Evolutionary conservation across 2,797 vertebrate species (phyloP), one percentile per base, ranked within the genome.

Genomic region (Lindbergichthys nudifrons): DNA sequence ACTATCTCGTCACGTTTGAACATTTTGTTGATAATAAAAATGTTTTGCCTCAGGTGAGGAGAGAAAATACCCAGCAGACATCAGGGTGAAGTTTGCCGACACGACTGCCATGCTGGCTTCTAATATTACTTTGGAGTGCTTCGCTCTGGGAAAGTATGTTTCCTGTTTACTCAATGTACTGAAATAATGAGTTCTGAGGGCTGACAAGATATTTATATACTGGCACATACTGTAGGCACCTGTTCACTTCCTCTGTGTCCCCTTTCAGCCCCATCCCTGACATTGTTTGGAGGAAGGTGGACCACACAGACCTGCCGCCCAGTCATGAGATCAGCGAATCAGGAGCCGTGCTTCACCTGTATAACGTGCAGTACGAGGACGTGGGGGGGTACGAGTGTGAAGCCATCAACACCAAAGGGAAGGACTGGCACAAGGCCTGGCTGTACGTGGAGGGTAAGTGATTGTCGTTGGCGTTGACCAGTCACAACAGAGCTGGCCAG

Each of bases 101-200:
- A 96, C 95, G 0, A 96, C 96, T 0, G 95, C 98, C 77, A 81
- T 99, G 89, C 90, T 98, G 85, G 96, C 96, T 50, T 95, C 98
- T 75, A 99, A 99, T 4, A 96, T 99, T 79, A 98, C 97, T 0
- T 86, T 99, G 77, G 98, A 99, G 87, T 99, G 98, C 88, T 99
- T 99, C 90, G 98, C 97, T 45, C 95, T 99, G 80, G 98, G 98
- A 91, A 99, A 99, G 98, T 99, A 95, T 93, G 97, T 80, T 50
- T 50, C 7, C 48, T 52, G 5, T 56, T 62, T 0, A 0, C n/a
- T 48, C 4, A 42, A 0, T 47, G 16, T 16, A n/a, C 9, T 36
- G n/a, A 61, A 23, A 42, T 12, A 11, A n/a, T 19, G 0, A 71
- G n/a, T 7, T 15, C 10, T 11, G 36, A 19, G 23, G 10, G 12